Evolutionary conservation across 2,888 invertebrate species (phyloP).

Genomic region (Napeogenes sylphis): DNA sequence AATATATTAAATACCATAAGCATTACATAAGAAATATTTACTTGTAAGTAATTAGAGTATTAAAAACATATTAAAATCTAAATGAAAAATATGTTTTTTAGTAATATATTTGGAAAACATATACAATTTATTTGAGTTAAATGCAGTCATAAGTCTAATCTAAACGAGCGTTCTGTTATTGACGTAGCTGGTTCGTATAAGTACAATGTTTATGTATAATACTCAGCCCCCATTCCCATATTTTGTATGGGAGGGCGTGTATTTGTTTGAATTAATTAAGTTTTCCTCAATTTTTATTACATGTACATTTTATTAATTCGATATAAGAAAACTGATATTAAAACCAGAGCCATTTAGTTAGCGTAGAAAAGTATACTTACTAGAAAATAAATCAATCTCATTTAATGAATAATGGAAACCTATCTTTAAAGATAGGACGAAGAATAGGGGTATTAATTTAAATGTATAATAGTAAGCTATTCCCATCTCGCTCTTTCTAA

Average conservation of each 20-base stretch:
- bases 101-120: conserved; percentile 6
- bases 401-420: conserved; percentile 18
- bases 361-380: background rate
- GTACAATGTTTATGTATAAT: conserved; percentile 28
- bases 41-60: too few relatives aligned
- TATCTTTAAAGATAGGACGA: conserved; percentile 14
- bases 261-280: conserved; percentile 52
- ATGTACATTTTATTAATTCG: conserved; percentile 17
- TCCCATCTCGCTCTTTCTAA: conserved; percentile 4
- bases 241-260: conserved; percentile 50
- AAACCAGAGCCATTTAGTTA: too few relatives aligned
- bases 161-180: conserved; percentile 59
- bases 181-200: conserved; percentile 54
- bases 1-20: background rate
- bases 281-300: conserved; percentile 43
- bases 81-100: too few relatives aligned
- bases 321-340: too few relatives aligned
- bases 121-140: conserved; percentile 27
- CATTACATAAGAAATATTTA: conserved; percentile 6
- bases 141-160: conserved; percentile 60
- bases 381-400: conserved; percentile 10
- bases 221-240: conserved; percentile 40
- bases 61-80: too few relatives aligned
- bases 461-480: conserved; percentile 14
- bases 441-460: conserved; percentile 17